phyloP scores from a whole-genome alignment of 2,797 vertebrate species.

The Aotus griseimembra region DNA sequence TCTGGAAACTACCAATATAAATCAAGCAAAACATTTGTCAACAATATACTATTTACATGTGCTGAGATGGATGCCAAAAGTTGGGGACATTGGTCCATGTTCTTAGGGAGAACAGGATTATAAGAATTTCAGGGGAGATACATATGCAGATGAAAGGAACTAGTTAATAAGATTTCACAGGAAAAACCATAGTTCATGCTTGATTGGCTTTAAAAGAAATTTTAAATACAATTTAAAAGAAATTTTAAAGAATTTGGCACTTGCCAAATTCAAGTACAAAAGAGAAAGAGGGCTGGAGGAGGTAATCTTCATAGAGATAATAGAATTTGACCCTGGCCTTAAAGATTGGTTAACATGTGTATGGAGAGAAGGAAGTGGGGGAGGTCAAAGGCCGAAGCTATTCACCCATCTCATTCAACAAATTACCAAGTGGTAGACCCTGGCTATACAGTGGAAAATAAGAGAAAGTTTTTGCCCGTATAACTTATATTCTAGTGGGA shows the following conservation, averaged over 20 bases:
- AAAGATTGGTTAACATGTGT: background rate
- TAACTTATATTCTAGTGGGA: background rate
- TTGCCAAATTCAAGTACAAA: background rate
- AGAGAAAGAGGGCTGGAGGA: background rate
- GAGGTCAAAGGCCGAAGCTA: background rate
- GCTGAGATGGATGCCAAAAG: background rate
- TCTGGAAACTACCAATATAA: background rate
- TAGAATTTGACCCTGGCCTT: conserved; percentile 41
- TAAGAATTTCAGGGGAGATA: conserved; percentile 17
- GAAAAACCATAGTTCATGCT: conserved; percentile 38
- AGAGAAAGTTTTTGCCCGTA: background rate
- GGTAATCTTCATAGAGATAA: background rate
- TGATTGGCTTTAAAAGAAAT: background rate
- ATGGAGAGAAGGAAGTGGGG: background rate
- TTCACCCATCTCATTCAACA: background rate
- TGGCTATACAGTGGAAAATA: background rate
- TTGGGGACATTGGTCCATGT: background rate
- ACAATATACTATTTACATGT: background rate
- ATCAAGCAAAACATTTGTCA: conserved; percentile 17
- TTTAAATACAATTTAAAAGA: background rate
- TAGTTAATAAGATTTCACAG: conserved; percentile 21
- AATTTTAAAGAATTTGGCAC: background rate
- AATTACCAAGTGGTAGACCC: background rate
- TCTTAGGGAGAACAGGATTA: background rate
- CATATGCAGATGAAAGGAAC: background rate